A percentile compares a stretch with the other conserved stretches of the same genome.
phyloP scores from a whole-genome alignment of 30 jellyfish, hydroid and myxozoan genomes.

The Pelagia noctiluca region DNA sequence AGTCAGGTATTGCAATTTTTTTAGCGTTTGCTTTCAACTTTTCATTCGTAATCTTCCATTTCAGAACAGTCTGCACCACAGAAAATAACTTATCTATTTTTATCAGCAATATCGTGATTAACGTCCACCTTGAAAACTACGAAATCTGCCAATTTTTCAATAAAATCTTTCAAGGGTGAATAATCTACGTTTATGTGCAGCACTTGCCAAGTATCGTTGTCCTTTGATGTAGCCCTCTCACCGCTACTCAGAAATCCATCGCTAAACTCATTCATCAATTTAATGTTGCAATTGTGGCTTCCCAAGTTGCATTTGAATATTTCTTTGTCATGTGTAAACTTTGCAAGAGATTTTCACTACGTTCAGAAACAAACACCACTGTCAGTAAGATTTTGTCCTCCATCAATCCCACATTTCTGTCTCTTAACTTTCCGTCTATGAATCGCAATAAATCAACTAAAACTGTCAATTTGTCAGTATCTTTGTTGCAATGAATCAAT shows the following conservation, averaged over 20 bases:
- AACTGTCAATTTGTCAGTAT: too few species aligned
- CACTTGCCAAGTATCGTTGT: not conserved
- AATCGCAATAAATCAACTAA: too few species aligned
- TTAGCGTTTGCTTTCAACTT: slow-evolving; percentile 3
- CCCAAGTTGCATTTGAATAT: too few species aligned
- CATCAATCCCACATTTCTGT: slow-evolving; percentile 1
- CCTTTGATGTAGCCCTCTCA: not conserved
- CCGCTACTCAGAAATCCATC: too few species aligned
- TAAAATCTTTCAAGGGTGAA: not conserved
- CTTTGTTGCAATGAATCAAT: too few species aligned
- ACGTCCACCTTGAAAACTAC: not conserved
- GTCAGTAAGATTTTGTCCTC: not conserved
- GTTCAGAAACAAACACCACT: too few species aligned
- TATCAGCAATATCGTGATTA: not conserved
- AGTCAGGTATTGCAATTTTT: not conserved
- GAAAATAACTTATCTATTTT: not conserved
- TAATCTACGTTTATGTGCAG: not conserved
- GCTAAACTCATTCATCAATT: not conserved
- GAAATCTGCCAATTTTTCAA: not conserved
- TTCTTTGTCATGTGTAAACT: not conserved
- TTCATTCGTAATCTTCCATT: not conserved
- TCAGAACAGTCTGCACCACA: not conserved
- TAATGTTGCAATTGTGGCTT: not conserved
- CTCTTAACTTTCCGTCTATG: too few species aligned
- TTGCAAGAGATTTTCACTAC: not conserved